Evolutionary conservation across 2,888 invertebrate genomes (phyloP).

Genomic region (Chrysomela aeneicollis): DNA sequence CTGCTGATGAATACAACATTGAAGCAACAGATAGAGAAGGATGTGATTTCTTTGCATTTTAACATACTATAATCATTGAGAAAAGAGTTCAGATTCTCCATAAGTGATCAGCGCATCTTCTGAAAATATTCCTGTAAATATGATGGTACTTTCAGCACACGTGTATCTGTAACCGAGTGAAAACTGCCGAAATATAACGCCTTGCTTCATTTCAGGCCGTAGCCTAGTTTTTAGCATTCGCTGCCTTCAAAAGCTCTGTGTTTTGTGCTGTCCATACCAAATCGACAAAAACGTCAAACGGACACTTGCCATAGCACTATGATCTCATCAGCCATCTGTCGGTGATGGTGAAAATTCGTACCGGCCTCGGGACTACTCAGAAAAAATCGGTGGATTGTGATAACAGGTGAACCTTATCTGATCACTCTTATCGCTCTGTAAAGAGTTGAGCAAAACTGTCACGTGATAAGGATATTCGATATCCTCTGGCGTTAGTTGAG

Average conservation of each 20-base stretch:
- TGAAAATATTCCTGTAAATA: background rate
- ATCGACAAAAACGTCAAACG: constrained; percentile 11
- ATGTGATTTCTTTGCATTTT: too few relatives aligned
- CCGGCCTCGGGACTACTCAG: constrained; percentile 35
- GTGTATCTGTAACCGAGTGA: constrained; percentile 37
- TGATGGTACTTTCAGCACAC: constrained; percentile 30
- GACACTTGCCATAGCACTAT: constrained; percentile 1
- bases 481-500: constrained; percentile 11
- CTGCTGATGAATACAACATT: too few relatives aligned
- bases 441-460: constrained; percentile 27
- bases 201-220: constrained; percentile 47
- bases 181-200: constrained; percentile 37
- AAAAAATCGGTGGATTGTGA: constrained; percentile 42
- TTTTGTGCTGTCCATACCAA: constrained; percentile 34
- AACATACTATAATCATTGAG: too few relatives aligned
- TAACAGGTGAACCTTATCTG: constrained; percentile 52
- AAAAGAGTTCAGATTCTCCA: too few relatives aligned
- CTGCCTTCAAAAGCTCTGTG: constrained; percentile 40
- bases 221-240: constrained; percentile 42
- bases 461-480: constrained; percentile 42
- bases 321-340: constrained; percentile 13
- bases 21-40: too few relatives aligned
- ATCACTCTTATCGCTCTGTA: constrained; percentile 35
- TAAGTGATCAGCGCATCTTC: too few relatives aligned
- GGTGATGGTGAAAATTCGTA: constrained; percentile 34